phyloP scores from a whole-genome alignment of 1,140 invertebrate species.

The Drosophila willistoni region DNA sequence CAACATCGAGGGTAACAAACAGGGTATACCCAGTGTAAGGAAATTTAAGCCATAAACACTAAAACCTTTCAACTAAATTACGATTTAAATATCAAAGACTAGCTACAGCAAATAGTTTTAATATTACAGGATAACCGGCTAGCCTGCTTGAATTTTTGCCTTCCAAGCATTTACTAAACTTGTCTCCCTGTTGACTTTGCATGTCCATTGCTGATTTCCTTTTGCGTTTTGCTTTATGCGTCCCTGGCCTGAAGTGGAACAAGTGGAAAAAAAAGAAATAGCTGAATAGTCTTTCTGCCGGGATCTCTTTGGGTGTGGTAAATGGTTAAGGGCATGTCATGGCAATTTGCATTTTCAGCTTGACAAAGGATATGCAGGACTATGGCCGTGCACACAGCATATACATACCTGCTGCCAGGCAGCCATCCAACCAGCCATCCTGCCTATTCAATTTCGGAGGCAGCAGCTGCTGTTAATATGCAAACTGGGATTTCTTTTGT shows the following conservation, averaged over 20 bases:
- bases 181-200: slow-evolving; percentile 23
- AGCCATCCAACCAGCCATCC: slow-evolving; percentile 22
- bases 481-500: slow-evolving; percentile 80
- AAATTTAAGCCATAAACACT: not conserved
- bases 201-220: slow-evolving; percentile 64
- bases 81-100: no score
- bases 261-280: slow-evolving; percentile 35
- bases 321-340: slow-evolving; percentile 81
- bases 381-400: slow-evolving; percentile 21
- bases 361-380: slow-evolving; percentile 77
- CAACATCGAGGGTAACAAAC: not conserved
- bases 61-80: no score
- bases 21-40: not conserved
- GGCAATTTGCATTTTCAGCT: slow-evolving; percentile 80
- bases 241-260: slow-evolving; percentile 31
- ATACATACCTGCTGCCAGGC: slow-evolving; percentile 2
- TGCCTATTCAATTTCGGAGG: slow-evolving; percentile 51
- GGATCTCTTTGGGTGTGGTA: slow-evolving; percentile 58
- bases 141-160: slow-evolving; percentile 15
- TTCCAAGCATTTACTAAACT: not conserved
- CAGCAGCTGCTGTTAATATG: slow-evolving; percentile 78
- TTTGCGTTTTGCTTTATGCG: slow-evolving; percentile 75
- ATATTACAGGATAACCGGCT: not conserved
- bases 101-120: no score
- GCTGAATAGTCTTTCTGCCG: slow-evolving; percentile 28